Evolutionary conservation across 2,888 invertebrate species (phyloP).

Genomic region (Lydus trimaculatus): DNA sequence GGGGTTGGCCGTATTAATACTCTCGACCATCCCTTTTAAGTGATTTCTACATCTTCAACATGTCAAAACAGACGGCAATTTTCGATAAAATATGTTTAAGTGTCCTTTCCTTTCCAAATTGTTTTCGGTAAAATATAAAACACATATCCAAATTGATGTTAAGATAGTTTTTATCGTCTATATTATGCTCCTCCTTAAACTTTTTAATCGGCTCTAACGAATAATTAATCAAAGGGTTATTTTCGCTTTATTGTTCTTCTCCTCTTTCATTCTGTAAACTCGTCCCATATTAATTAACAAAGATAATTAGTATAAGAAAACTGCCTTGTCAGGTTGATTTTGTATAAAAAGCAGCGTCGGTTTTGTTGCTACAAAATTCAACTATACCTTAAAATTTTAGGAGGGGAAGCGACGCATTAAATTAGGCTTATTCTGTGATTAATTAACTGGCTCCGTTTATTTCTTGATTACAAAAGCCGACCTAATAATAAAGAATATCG

Average conservation of each 20-base stretch:
- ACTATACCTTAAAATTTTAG: not conserved
- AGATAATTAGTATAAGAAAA: constrained; percentile 50
- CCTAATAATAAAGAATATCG: not conserved
- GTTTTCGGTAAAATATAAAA: not conserved
- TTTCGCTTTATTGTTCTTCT: constrained; percentile 20
- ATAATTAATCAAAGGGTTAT: constrained; percentile 45
- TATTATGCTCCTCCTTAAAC: not conserved
- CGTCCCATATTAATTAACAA: constrained; percentile 48
- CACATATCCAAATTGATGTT: not conserved
- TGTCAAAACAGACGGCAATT: not conserved
- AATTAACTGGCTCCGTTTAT: constrained; percentile 5
- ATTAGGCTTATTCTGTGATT: not conserved
- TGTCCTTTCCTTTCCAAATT: not conserved
- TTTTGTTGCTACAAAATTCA: not conserved
- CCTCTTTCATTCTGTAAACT: not conserved
- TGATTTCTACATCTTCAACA: constrained; percentile 2
- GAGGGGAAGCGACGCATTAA: not conserved
- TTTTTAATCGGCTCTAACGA: not conserved
- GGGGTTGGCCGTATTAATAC: not conserved
- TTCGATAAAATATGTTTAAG: not conserved
- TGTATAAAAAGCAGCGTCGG: constrained; percentile 4
- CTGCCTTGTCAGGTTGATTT: constrained; percentile 45
- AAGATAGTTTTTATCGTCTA: not conserved
- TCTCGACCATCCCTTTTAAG: not conserved
- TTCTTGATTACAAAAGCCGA: not conserved